A percentile compares a stretch with the other conserved stretches of the same genome.
Evolutionary conservation across 2,797 vertebrate genomes (phyloP).

Genomic region (Trachops cirrhosus): DNA sequence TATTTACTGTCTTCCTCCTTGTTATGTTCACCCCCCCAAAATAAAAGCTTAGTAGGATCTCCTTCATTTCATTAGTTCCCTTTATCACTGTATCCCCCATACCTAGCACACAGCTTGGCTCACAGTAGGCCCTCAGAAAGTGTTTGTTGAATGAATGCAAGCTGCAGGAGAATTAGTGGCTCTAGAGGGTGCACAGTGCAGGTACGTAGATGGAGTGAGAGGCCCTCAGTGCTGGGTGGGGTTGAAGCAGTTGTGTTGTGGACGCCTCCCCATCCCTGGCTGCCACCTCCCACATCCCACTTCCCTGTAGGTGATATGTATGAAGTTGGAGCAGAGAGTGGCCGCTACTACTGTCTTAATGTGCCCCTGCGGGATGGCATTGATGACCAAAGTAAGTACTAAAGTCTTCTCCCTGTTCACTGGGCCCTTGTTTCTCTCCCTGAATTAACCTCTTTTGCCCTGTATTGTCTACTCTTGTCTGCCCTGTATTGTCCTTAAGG

Average conservation of each 20-base stretch:
- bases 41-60: slow-evolving; percentile 5
- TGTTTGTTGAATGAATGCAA: background rate
- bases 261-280: background rate
- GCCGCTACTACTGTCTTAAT: slow-evolving; percentile 97
- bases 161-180: background rate
- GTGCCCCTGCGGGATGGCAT: slow-evolving; percentile 97
- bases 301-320: slow-evolving; percentile 95
- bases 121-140: background rate
- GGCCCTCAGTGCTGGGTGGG: background rate
- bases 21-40: background rate
- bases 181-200: background rate
- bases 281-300: background rate
- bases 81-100: background rate
- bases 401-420: background rate
- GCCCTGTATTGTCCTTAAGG: slow-evolving; percentile 46
- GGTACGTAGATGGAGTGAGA: background rate
- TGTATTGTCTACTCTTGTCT: slow-evolving; percentile 31
- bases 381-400: slow-evolving; percentile 96
- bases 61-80: background rate
- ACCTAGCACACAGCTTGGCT: background rate
- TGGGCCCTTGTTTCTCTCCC: background rate
- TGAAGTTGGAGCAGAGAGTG: slow-evolving; percentile 97
- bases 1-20: background rate
- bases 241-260: background rate
- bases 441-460: slow-evolving; percentile 39